Percentiles rank a stretch among this genome's conserved stretches.
Conservation (phyloP, 2,797 vertebrate genomes). For the Siniperca obscura region DNA sequence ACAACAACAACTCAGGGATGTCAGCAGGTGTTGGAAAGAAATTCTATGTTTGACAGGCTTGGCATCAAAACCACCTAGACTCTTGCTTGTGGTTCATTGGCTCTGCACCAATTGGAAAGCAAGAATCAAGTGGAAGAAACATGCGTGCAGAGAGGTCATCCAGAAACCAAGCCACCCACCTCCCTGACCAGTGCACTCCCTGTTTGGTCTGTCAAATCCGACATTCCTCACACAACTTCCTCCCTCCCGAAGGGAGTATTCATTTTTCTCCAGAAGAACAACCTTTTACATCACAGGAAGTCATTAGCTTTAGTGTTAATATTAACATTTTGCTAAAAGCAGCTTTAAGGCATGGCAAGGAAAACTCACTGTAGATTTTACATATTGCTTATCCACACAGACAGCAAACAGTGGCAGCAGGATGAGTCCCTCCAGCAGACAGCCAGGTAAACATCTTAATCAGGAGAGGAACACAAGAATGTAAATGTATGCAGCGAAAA, state of each 20-base stretch:
- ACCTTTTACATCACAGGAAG: background rate
- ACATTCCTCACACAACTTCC: slow-evolving; percentile 40
- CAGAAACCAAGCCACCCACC: slow-evolving; percentile 42
- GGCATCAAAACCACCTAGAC: background rate
- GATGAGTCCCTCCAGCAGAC: slow-evolving; percentile 1
- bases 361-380: background rate
- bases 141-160: slow-evolving; percentile 33
- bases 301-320: background rate
- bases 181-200: slow-evolving; percentile 31
- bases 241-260: too few relatives aligned
- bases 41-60: background rate
- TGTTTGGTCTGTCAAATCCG: slow-evolving; percentile 22
- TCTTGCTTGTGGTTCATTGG: background rate
- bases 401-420: slow-evolving; percentile 4
- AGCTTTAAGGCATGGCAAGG: background rate
- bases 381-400: background rate
- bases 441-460: slow-evolving; percentile 26
- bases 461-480: slow-evolving; percentile 23
- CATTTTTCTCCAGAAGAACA: background rate
- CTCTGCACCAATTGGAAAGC: slow-evolving; percentile 1
- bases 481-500: slow-evolving; percentile 8
- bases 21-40: slow-evolving; percentile 11
- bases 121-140: slow-evolving; percentile 22
- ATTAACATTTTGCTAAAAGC: too few relatives aligned
- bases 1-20: background rate